Conservation (phyloP, 1,140 invertebrate species). For the Asobara japonica region DNA sequence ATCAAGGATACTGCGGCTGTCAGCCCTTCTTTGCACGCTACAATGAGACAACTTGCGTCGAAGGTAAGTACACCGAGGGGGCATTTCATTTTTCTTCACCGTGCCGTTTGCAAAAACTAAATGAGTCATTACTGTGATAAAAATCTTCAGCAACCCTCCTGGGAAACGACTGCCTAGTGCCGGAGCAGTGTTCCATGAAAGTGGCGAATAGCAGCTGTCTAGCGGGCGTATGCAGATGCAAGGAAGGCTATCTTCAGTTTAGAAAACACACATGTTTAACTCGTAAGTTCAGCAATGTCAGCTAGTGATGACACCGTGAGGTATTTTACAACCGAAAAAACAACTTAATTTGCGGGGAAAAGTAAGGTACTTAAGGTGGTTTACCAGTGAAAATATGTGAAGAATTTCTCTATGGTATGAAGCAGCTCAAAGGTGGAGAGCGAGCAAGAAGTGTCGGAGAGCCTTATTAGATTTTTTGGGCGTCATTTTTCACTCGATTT, state of each 20-base stretch:
- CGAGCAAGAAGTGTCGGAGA: too few relatives aligned
- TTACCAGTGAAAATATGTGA: too few relatives aligned
- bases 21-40: constrained; percentile 74
- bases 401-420: too few relatives aligned
- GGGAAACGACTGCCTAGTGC: constrained; percentile 77
- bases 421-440: too few relatives aligned
- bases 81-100: constrained; percentile 34
- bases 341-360: too few relatives aligned
- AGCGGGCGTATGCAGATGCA: constrained; percentile 80
- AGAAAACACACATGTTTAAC: constrained; percentile 87
- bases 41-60: constrained; percentile 73
- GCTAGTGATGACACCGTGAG: too few relatives aligned
- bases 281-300: constrained; percentile 72
- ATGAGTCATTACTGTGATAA: background rate
- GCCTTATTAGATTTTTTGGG: too few relatives aligned
- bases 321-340: too few relatives aligned
- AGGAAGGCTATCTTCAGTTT: constrained; percentile 83
- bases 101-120: background rate
- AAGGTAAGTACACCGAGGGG: constrained; percentile 72
- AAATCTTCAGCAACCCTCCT: constrained; percentile 75
- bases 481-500: too few relatives aligned
- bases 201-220: constrained; percentile 81
- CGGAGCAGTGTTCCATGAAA: constrained; percentile 80
- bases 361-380: too few relatives aligned
- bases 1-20: constrained; percentile 72